phyloP scores from a whole-genome alignment of 2,888 invertebrate genomes.

The Tetragonisca angustula region DNA sequence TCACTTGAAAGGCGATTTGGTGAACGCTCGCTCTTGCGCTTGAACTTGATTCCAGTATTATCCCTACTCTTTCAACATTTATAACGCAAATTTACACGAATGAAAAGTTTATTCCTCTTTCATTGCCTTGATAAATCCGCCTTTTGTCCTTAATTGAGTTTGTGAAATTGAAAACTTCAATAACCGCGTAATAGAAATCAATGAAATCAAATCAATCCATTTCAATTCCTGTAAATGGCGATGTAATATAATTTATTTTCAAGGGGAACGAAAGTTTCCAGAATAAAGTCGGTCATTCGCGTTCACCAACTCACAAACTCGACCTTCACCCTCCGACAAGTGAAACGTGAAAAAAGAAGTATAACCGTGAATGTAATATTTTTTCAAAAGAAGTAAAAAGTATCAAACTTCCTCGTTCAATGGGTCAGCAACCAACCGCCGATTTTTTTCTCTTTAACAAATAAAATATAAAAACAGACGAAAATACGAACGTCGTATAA shows the following conservation, averaged over 20 bases:
- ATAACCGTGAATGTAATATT: too few species aligned
- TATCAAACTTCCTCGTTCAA: too few species aligned
- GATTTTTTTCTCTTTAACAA: too few species aligned
- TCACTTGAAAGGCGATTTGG: not conserved
- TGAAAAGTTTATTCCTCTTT: not conserved
- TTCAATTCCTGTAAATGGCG: fast-evolving
- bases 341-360: too few species aligned
- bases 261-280: not conserved
- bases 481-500: too few species aligned
- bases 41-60: not conserved
- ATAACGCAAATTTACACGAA: not conserved
- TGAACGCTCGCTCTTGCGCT: not conserved
- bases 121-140: not conserved
- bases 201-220: not conserved
- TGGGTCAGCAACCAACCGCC: too few species aligned
- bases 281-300: too few species aligned
- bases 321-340: not conserved
- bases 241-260: not conserved
- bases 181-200: not conserved
- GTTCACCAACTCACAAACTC: not conserved
- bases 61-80: not conserved
- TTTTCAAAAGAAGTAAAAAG: too few species aligned
- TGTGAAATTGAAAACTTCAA: not conserved
- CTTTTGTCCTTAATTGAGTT: not conserved
- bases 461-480: too few species aligned